phyloP scores from a whole-genome alignment of 2,113 vertebrate species.

The Cebidichthys violaceus region DNA sequence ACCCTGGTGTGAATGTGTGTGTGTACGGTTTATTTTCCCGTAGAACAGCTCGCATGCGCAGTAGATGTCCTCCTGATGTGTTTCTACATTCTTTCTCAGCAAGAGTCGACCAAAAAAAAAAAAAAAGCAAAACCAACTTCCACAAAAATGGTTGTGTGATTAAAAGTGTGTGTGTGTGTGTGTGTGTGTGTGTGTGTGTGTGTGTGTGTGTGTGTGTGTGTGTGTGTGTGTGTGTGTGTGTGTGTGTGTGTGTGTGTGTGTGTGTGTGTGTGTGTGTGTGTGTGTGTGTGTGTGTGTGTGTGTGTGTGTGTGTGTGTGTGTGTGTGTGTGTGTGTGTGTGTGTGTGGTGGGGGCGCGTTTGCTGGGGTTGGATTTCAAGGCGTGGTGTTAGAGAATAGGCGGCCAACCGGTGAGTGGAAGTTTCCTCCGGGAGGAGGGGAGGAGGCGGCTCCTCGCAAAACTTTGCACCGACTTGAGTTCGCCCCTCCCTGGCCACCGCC shows the following conservation, averaged over 20 bases:
- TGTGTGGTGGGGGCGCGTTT: no score
- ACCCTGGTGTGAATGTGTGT: not conserved
- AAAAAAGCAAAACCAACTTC: slow-evolving; percentile 66
- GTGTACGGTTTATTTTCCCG: not conserved
- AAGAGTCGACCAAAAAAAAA: slow-evolving; percentile 42
- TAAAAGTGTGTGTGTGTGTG: slow-evolving; percentile 15
- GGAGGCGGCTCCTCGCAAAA: slow-evolving; percentile 71
- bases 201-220: no score
- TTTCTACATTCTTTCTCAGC: slow-evolving; percentile 49
- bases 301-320: not conserved
- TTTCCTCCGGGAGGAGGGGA: slow-evolving; percentile 27
- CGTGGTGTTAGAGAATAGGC: slow-evolving; percentile 72
- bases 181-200: not conserved
- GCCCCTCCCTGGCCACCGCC: slow-evolving; percentile 61
- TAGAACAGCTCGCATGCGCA: not conserved
- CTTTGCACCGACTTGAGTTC: slow-evolving; percentile 50
- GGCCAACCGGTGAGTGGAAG: slow-evolving; percentile 77
- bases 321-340: no score
- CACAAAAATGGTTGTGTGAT: slow-evolving; percentile 70
- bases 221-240: not conserved
- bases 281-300: not conserved
- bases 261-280: not conserved
- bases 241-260: not conserved
- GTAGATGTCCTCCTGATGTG: slow-evolving; percentile 10
- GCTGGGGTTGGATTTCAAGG: slow-evolving; percentile 72